A percentile compares a stretch with the other conserved stretches of the same genome.
Evolutionary conservation across 2,113 vertebrate genomes (phyloP).

Genomic region (Coturnix japonica): DNA sequence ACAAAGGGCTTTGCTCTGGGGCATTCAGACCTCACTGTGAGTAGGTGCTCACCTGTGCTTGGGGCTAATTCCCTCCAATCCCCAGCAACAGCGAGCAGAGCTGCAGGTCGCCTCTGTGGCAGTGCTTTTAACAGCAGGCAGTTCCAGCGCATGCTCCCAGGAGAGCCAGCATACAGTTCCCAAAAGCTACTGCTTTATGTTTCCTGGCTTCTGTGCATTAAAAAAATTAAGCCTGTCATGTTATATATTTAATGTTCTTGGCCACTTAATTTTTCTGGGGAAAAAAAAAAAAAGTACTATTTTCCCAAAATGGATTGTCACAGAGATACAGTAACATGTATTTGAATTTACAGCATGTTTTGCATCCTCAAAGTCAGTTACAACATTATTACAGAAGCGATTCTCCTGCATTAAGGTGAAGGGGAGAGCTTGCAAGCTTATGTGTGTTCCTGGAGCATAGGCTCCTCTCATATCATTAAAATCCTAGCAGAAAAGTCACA

Average conservation of each 20-base stretch:
- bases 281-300: not conserved
- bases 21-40: not conserved
- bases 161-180: not conserved
- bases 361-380: conserved; percentile 25
- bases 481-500: not conserved
- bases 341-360: conserved; percentile 7
- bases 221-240: conserved; percentile 54
- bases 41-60: not conserved
- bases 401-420: conserved; percentile 26
- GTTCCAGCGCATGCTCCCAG: rapidly evolving
- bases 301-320: conserved; percentile 32
- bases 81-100: not conserved
- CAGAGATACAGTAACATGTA: conserved; percentile 14
- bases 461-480: not conserved
- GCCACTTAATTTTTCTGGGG: conserved; percentile 37
- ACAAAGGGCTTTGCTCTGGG: not conserved
- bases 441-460: not conserved
- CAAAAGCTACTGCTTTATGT: not conserved
- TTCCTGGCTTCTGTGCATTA: not conserved
- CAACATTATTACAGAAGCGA: conserved; percentile 25
- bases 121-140: not conserved
- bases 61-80: not conserved
- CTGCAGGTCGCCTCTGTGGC: not conserved
- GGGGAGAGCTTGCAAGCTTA: conserved; percentile 9
- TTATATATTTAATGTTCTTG: not conserved